These are phyloP conservation scores for Agrypnus murinus DNA, from an alignment of 2,888 invertebrate species.

Conservation along the genomic window DNA sequence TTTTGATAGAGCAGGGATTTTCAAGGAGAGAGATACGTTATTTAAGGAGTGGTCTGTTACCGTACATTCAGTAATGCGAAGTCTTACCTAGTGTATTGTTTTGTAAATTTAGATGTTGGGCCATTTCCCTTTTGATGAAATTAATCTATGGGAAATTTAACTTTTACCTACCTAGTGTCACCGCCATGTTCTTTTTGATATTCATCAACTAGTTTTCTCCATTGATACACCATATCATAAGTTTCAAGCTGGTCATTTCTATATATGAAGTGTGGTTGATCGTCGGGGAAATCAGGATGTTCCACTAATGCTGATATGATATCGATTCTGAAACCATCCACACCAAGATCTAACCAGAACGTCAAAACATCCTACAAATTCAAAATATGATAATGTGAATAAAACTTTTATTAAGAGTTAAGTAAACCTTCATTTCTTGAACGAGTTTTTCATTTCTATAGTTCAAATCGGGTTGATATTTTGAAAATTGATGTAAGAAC, in stretches of 20 bases:
- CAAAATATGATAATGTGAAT: too few species aligned
- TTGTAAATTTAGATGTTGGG: too few species aligned
- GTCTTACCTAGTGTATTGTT: too few species aligned
- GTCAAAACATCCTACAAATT: constrained; percentile 79
- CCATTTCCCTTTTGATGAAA: too few species aligned
- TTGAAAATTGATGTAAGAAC: constrained; percentile 87
- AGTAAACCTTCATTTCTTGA: constrained; percentile 77
- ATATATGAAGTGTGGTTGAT: constrained; percentile 75
- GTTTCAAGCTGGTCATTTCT: constrained; percentile 77
- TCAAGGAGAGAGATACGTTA: too few species aligned
- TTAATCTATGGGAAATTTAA: too few species aligned
- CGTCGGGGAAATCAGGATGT: constrained; percentile 66
- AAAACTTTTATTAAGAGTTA: too few species aligned
- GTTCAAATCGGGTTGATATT: constrained; percentile 89
- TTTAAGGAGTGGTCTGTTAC: too few species aligned
- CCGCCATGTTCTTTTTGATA: constrained; percentile 69
- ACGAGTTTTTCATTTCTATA: constrained; percentile 81
- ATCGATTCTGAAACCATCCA: constrained; percentile 91
- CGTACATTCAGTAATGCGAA: too few species aligned
- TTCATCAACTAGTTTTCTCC: constrained; percentile 78
- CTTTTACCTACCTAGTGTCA: constrained; percentile 64
- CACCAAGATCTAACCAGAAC: constrained; percentile 89
- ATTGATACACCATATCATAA: constrained; percentile 79
- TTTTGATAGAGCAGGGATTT: too few species aligned
- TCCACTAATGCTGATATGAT: constrained; percentile 77